A percentile compares a stretch with the other conserved stretches of the same genome.
These are phyloP conservation scores for Tinamus guttatus DNA, from an alignment of 2,113 vertebrate genomes.

Conservation along the genomic window DNA sequence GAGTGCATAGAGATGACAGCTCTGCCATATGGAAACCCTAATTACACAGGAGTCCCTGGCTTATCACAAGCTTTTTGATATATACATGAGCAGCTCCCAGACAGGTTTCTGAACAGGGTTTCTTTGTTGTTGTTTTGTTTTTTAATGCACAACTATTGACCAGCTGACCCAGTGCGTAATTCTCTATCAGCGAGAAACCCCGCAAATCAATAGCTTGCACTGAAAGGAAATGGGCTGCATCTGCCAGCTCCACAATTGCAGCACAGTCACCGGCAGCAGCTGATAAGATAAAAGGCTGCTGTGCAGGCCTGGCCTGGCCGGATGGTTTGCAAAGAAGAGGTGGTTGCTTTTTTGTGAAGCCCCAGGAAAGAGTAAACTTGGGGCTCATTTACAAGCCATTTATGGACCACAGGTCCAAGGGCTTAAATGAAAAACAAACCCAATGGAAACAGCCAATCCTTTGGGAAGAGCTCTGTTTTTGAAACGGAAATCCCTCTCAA, in stretches of 20 bases:
- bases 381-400: neutral
- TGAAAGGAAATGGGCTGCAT: neutral
- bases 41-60: rapidly evolving
- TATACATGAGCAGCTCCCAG: neutral
- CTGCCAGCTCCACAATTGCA: rapidly evolving
- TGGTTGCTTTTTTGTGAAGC: rapidly evolving
- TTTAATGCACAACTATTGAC: neutral
- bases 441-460: neutral
- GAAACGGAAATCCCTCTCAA: neutral
- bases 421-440: neutral
- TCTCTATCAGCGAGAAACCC: neutral
- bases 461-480: neutral
- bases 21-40: neutral
- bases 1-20: neutral
- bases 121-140: no score
- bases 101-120: no score
- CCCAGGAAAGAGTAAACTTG: neutral
- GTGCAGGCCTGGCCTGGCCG: neutral
- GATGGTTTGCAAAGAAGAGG: rapidly evolving
- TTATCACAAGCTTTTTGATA: neutral
- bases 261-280: rapidly evolving
- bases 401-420: neutral
- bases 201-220: neutral
- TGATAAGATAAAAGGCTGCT: neutral
- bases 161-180: neutral